A percentile compares a stretch with the other conserved stretches of the same genome.
Conservation (phyloP, 2,888 invertebrate genomes). For the Plemyria rubiginata region DNA sequence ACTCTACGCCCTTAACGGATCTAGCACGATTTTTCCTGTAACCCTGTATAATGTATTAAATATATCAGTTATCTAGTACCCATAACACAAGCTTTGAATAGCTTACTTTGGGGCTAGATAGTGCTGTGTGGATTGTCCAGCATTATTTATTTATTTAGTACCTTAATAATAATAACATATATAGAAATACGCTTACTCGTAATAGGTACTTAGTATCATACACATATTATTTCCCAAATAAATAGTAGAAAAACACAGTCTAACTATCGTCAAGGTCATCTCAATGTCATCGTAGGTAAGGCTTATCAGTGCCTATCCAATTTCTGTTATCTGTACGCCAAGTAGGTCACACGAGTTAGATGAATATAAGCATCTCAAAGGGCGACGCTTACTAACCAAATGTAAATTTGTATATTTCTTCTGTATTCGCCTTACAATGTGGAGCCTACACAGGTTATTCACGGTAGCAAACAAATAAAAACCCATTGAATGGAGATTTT, state of each 20-base stretch:
- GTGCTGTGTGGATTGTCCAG: no score
- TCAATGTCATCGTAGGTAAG: constrained; percentile 75
- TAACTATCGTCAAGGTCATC: constrained; percentile 61
- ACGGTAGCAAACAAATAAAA: not conserved
- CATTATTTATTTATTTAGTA: no score
- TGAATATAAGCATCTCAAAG: constrained; percentile 49
- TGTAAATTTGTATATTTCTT: constrained; percentile 11
- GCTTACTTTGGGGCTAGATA: no score
- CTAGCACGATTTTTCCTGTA: no score
- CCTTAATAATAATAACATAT: no score
- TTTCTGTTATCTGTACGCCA: constrained; percentile 70
- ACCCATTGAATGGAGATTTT: not conserved
- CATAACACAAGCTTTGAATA: no score
- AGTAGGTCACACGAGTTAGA: constrained; percentile 67
- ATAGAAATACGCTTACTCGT: no score
- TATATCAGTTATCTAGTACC: no score
- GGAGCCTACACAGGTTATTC: not conserved
- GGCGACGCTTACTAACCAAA: constrained; percentile 33
- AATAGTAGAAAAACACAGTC: constrained; percentile 19
- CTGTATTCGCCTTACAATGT: constrained; percentile 6
- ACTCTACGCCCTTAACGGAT: no score
- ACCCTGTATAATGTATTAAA: no score
- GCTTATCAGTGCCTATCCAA: constrained; percentile 75
- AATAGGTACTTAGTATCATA: no score
- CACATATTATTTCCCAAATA: not conserved